Evolutionary conservation across 2,113 vertebrate species (phyloP).

Genomic region (Campylomormyrus numenius): DNA sequence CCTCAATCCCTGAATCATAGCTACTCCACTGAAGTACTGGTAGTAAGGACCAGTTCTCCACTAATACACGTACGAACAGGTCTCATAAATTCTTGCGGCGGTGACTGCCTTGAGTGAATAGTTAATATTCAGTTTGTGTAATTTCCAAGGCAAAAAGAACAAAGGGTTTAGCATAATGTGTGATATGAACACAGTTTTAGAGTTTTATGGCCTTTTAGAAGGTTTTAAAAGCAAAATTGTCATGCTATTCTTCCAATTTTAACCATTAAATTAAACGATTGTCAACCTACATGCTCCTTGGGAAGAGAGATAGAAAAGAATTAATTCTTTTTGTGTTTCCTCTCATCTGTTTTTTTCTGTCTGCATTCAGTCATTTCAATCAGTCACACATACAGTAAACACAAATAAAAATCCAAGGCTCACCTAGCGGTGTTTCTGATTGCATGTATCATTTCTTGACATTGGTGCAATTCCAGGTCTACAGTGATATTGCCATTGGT

Average conservation of each 20-base stretch:
- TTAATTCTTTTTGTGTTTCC: neutral
- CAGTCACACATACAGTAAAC: neutral
- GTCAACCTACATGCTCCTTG: neutral
- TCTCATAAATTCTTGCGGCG: neutral
- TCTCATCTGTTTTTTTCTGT: neutral
- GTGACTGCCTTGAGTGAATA: neutral
- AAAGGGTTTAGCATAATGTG: neutral
- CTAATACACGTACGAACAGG: neutral
- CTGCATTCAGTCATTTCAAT: neutral
- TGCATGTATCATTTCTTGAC: no score
- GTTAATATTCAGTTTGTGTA: constrained; percentile 6
- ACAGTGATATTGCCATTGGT: neutral
- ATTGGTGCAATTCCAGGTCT: neutral
- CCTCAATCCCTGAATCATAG: constrained; percentile 5
- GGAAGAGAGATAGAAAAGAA: neutral
- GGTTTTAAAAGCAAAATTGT: neutral
- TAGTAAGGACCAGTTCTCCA: neutral
- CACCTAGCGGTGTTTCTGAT: neutral
- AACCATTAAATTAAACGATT: neutral
- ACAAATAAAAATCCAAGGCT: neutral
- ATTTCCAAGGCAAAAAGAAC: constrained; percentile 14
- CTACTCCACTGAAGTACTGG: neutral
- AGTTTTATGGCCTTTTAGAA: neutral
- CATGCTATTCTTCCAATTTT: neutral
- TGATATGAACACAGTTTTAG: constrained; percentile 1